phyloP scores from a whole-genome alignment of 1,140 invertebrate genomes.

The Habropoda laboriosa region DNA sequence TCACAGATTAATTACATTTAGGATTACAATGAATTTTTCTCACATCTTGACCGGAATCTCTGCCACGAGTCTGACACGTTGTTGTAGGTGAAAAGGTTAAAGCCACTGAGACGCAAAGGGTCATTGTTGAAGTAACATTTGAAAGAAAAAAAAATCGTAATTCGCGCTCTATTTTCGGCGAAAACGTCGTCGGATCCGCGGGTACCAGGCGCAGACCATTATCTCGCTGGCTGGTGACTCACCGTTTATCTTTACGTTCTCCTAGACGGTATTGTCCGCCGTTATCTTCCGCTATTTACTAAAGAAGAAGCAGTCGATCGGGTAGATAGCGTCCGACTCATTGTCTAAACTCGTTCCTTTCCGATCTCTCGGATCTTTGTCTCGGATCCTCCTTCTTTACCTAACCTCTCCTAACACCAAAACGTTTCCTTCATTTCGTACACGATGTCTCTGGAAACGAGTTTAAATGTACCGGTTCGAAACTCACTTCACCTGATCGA shows the following conservation, averaged over 20 bases:
- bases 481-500: neutral
- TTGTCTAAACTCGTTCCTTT: conserved; percentile 41
- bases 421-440: neutral
- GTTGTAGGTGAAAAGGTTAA: no score
- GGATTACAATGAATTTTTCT: no score
- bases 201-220: conserved; percentile 33
- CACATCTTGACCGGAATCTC: no score
- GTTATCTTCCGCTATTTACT: conserved; percentile 51
- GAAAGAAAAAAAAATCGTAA: no score
- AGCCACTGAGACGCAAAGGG: no score
- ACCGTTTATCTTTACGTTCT: conserved; percentile 46
- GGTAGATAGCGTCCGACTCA: conserved; percentile 44
- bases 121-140: no score
- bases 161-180: neutral
- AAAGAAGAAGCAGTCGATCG: conserved; percentile 47
- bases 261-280: conserved; percentile 46
- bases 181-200: conserved; percentile 2
- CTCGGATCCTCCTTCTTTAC: no score
- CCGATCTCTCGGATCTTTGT: conserved; percentile 16
- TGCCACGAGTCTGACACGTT: no score
- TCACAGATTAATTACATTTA: no score
- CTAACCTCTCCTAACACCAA: neutral
- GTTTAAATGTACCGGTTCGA: no score
- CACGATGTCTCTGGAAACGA: no score
- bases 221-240: conserved; percentile 34